Evolutionary conservation across 2,888 invertebrate species (phyloP), one percentile per base, ranked within the genome.

Genomic region (Trachelus stipa): DNA sequence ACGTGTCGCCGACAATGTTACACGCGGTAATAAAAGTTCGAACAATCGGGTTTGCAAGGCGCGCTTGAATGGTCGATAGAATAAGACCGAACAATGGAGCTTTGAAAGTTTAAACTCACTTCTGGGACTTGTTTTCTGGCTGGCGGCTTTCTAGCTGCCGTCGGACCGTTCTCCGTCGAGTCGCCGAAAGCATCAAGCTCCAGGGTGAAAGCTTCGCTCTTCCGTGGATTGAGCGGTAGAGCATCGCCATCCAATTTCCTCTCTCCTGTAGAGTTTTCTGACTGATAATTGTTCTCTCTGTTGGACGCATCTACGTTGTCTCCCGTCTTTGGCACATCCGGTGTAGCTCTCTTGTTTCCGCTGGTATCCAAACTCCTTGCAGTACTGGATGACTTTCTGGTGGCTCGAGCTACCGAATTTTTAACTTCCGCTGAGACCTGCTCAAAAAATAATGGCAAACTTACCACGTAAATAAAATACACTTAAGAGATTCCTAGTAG

Each of bases 81-180:
- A 11, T 23, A 56, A 23, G 56, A 56, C 2, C 23, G 56, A 56
- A 56, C 56, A 56, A 56, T 56, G 56, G 56, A 23, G 56, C 56
- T 56, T 23, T 56, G 23, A 56, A 56, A 56, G 56, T 56, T 71
- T 71, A 40, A 56, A 81, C 86, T 86, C 78, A 84, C 87, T 73
- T 88, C 85, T 77, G 73, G 79, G 40, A 83, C 81, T 79, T 83
- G 81, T 79, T 83, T 87, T 71, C 81, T 82, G 12, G 80, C 74
- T 30, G 81, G 34, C 23, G 82, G 74, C 69, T 86, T 87, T 77
- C 80, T 85, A 34, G 74, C 75, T 35, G 73, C 77, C 73, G 80
- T 73, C 15, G 73, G 71, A n/a, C 82, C 80, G 69, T 71, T 79
- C 76, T 83, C 85, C 76, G 80, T 85, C 74, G 80, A 77, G 56